Percentiles rank a stretch among this genome's conserved stretches.
Evolutionary conservation across 2,888 invertebrate genomes (phyloP).

Genomic region (Seira ritae): DNA sequence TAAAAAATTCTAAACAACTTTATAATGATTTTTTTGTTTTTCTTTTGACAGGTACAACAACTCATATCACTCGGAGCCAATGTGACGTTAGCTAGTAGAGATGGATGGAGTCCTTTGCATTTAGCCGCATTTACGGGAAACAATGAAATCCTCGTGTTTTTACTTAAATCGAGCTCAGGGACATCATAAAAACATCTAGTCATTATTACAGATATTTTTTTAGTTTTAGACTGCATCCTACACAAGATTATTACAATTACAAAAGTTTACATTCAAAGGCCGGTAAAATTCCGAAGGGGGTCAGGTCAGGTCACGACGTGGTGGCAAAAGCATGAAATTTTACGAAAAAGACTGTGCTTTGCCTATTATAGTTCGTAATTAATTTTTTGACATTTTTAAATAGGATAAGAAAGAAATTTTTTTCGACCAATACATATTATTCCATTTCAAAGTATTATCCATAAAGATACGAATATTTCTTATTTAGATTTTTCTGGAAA

Average conservation of each 20-base stretch:
- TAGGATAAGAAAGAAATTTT: slow-evolving; percentile 7
- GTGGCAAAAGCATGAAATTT: slow-evolving; percentile 2
- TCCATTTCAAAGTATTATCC: neutral
- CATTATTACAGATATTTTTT: slow-evolving; percentile 49
- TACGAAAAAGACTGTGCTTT: slow-evolving; percentile 30
- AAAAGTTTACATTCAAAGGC: slow-evolving; percentile 12
- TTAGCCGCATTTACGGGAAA: slow-evolving; percentile 70
- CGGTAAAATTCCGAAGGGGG: neutral
- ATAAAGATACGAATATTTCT: neutral
- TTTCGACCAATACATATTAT: slow-evolving; percentile 9
- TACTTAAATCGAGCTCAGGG: slow-evolving; percentile 69
- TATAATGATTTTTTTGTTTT: neutral
- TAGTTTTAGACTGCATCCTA: neutral
- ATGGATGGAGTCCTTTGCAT: slow-evolving; percentile 72
- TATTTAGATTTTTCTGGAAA: neutral
- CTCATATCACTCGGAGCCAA: slow-evolving; percentile 72
- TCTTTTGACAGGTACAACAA: slow-evolving; percentile 68
- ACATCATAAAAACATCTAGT: slow-evolving; percentile 66
- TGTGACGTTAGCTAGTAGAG: slow-evolving; percentile 70
- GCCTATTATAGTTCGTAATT: neutral
- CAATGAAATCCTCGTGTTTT: slow-evolving; percentile 70
- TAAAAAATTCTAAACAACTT: too few relatives aligned
- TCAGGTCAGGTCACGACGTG: neutral
- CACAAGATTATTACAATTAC: too few relatives aligned
- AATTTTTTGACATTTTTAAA: neutral